Base-by-base conservation (phyloP, 2,113 vertebrate species). In the Rhadina sibilatrix region DNA sequence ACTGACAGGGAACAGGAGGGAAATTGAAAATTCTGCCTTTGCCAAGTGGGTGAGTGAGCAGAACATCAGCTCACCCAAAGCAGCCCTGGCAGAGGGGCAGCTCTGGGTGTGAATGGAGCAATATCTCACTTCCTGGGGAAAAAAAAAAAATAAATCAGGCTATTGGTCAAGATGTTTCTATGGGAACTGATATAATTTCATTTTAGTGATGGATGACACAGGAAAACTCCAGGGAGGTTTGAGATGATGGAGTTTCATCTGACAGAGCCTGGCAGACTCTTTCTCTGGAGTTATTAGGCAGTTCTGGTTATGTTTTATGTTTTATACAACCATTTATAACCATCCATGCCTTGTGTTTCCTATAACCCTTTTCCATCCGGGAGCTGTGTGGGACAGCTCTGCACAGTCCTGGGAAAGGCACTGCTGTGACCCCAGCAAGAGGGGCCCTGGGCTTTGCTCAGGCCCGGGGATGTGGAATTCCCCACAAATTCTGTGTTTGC, bases 171-270 rank as follows among this genome's bases (percentile, higher is more conserved):
- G 77, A 22, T 57, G 96, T 96, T 96, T 83, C 96, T 74, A 91
- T 97, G 92, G 95, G 37, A 95, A 96, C 93, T 15, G 80, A 54
- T 95, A 47, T 27, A 61, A 79, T 89, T 94, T 92, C 21, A 69
- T 93, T 93, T 60, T 33, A 59, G 47, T 84, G 90, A 87, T 90
- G 83, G 77, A 81, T 90, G 72, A 50, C n/a, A 42, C 76, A 46
- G 60, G 19, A 77, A 54, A 76, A 87, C 88, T 54, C 74, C 61
- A 28, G 72, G 79, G 91, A 77, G 59, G 71, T 56, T 42, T 59
- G 87, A 30, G 65, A 27, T 64, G 92, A 38, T 2, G 15, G 87
- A 47, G 53, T 69, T 92, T 42, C 20, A 40, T 33, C 78, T 91
- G 79, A 33, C 68, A 42, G 40, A 40, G 40, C 40, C 40, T 40